Percentiles rank a stretch among this genome's conserved stretches.
Evolutionary conservation across 2,797 vertebrate genomes (phyloP).

Genomic region (Bradypodion ventrale): DNA sequence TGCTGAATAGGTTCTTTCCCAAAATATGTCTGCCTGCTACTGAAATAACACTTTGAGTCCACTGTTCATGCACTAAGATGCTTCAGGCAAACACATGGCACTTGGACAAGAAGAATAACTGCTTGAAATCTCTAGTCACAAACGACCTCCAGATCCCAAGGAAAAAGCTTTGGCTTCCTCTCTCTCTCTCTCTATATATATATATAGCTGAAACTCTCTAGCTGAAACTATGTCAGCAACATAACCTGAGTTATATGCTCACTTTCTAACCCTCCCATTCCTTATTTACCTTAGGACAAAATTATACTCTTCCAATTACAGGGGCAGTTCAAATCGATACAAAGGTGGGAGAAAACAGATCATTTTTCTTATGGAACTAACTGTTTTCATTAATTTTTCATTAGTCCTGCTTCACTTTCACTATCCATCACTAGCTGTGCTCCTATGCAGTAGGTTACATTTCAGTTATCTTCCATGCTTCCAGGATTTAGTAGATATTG

Average conservation of each 20-base stretch:
- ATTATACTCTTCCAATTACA: constrained; percentile 75
- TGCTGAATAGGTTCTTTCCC: constrained; percentile 40
- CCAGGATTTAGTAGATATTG: constrained; percentile 67
- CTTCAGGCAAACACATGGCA: constrained; percentile 65
- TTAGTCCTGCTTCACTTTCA: constrained; percentile 69
- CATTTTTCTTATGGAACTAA: constrained; percentile 78
- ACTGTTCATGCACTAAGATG: constrained; percentile 52
- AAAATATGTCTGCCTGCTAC: constrained; percentile 38
- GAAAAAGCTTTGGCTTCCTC: constrained; percentile 52
- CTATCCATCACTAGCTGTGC: constrained; percentile 71
- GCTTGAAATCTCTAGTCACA: constrained; percentile 60
- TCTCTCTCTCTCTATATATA: too few species aligned
- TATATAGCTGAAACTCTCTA: too few species aligned
- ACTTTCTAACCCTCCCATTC: constrained; percentile 56
- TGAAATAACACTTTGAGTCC: constrained; percentile 48
- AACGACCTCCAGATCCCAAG: constrained; percentile 45
- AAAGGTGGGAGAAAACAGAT: constrained; percentile 73
- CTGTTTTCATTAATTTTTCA: constrained; percentile 80
- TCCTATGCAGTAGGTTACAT: constrained; percentile 64
- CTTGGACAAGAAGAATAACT: constrained; percentile 43
- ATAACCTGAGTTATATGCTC: constrained; percentile 55
- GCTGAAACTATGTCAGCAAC: constrained; percentile 58
- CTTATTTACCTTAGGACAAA: constrained; percentile 74
- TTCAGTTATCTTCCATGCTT: constrained; percentile 58
- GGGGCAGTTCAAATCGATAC: constrained; percentile 77